Percentiles rank a stretch among this genome's conserved stretches.
Evolutionary conservation across 2,797 vertebrate species (phyloP).

Genomic region (Gambelia wislizenii): DNA sequence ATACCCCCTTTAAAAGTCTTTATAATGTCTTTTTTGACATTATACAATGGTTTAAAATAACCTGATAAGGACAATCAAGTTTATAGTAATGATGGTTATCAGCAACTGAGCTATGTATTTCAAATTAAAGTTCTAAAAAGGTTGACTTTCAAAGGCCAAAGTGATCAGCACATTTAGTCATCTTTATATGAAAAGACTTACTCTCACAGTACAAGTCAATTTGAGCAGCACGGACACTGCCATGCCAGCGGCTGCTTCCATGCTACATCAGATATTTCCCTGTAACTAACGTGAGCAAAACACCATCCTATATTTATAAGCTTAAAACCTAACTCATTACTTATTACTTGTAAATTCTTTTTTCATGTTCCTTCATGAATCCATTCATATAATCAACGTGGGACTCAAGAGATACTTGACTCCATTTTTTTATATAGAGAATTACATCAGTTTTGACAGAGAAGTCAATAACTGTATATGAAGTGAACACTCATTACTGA

Average conservation of each 20-base stretch:
- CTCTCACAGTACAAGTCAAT: not conserved
- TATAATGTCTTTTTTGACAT: not conserved
- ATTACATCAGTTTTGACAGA: not conserved
- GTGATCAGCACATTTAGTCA: not conserved
- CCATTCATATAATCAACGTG: not conserved
- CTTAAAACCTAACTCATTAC: not conserved
- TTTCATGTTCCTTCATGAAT: constrained; percentile 3
- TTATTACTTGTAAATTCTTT: not conserved
- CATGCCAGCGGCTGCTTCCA: not conserved
- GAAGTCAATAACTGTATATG: constrained; percentile 33
- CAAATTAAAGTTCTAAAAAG: not conserved
- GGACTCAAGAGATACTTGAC: not conserved
- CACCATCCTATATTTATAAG: not conserved
- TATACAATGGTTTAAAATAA: not conserved
- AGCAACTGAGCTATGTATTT: not conserved
- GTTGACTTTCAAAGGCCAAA: not conserved
- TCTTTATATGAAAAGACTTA: not conserved
- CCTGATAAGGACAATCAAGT: not conserved
- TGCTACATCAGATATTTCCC: not conserved
- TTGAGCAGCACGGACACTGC: no score
- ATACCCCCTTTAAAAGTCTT: not conserved
- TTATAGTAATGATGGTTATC: not conserved
- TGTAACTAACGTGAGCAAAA: not conserved
- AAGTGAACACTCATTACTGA: constrained; percentile 20
- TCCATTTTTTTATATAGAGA: constrained; percentile 13